These are phyloP conservation scores for Batillaria attramentaria DNA, from an alignment of 1,140 invertebrate genomes.

Conservation along the genomic window DNA sequence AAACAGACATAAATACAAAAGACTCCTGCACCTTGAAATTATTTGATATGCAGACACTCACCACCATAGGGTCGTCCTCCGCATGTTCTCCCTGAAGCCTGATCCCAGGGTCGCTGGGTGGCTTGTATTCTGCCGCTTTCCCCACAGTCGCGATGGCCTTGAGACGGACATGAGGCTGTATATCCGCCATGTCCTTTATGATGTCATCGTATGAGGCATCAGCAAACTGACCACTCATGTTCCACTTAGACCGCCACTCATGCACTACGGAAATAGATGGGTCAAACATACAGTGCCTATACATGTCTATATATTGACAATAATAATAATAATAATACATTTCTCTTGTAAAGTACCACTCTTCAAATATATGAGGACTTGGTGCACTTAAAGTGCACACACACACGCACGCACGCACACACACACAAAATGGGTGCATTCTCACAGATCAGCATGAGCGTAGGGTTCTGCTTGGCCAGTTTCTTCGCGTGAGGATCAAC, in stretches of 20 bases:
- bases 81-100: too few relatives aligned
- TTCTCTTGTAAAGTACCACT: too few relatives aligned
- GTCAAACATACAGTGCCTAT: neutral
- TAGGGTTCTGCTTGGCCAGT: conserved; percentile 55
- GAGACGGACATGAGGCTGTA: conserved; percentile 67
- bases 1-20: neutral
- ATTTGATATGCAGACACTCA: too few relatives aligned
- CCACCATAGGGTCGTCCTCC: too few relatives aligned
- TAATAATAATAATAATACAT: too few relatives aligned
- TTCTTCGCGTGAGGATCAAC: conserved; percentile 52
- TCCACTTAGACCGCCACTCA: conserved; percentile 68
- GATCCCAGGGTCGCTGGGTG: conserved; percentile 34
- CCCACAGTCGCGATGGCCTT: conserved; percentile 67
- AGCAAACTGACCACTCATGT: conserved; percentile 63
- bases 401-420: neutral
- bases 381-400: neutral
- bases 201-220: conserved; percentile 68
- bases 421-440: conserved; percentile 1
- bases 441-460: conserved; percentile 64
- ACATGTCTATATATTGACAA: neutral
- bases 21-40: too few relatives aligned
- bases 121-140: conserved; percentile 64
- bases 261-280: conserved; percentile 50
- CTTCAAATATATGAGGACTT: too few relatives aligned
- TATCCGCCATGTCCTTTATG: conserved; percentile 69